Evolutionary conservation across 1,140 invertebrate genomes (phyloP).

Genomic region (Papilio xuthus): DNA sequence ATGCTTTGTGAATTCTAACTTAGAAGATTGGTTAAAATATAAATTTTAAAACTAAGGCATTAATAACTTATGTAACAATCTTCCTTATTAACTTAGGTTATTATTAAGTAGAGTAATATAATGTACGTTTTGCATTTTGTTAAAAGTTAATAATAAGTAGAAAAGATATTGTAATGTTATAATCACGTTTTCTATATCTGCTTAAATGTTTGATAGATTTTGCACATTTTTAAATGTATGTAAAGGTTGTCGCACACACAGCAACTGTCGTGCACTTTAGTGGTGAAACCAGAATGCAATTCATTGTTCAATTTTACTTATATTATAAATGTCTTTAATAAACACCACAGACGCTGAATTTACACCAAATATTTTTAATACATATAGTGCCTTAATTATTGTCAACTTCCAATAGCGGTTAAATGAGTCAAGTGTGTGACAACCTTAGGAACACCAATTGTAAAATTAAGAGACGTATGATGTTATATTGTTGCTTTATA

Average conservation of each 20-base stretch:
- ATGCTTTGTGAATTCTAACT: conserved; percentile 41
- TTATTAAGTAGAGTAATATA: conserved; percentile 43
- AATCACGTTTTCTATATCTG: conserved; percentile 37
- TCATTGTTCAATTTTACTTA: not conserved
- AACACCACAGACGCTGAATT: not conserved
- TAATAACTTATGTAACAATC: conserved; percentile 16
- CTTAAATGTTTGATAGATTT: conserved; percentile 32
- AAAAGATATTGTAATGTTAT: conserved; percentile 37
- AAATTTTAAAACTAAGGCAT: not conserved
- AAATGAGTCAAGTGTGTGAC: conserved; percentile 2
- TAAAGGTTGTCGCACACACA: conserved; percentile 35
- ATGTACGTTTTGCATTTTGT: conserved; percentile 44
- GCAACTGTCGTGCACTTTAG: not conserved
- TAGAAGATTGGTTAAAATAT: conserved; percentile 2
- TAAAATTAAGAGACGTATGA: not conserved
- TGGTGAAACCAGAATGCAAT: not conserved
- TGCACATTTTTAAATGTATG: conserved; percentile 31
- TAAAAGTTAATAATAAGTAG: conserved; percentile 31
- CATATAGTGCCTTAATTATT: conserved; percentile 36
- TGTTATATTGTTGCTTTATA: conserved; percentile 28
- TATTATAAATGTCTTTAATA: not conserved
- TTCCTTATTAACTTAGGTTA: conserved; percentile 30
- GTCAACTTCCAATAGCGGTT: not conserved
- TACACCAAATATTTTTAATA: conserved; percentile 1
- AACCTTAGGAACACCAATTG: not conserved